Evolutionary conservation across 2,888 invertebrate species (phyloP).

Genomic region (Acronicta leporina): DNA sequence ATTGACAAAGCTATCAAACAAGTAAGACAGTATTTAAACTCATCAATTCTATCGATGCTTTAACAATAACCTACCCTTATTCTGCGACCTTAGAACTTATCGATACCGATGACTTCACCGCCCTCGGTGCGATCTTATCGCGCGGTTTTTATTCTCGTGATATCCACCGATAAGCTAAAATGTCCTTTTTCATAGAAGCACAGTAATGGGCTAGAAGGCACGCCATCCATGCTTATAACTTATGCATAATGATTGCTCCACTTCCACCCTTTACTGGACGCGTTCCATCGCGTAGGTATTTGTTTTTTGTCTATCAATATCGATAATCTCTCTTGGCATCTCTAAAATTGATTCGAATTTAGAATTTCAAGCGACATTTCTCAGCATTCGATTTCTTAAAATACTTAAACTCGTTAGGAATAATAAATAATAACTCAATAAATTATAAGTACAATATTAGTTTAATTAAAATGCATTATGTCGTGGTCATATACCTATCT

Average conservation of each 20-base stretch:
- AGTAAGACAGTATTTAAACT: not conserved
- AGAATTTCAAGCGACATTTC: not conserved
- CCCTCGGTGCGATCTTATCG: constrained; percentile 81
- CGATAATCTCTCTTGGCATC: constrained; percentile 56
- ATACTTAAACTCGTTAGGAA: too few species aligned
- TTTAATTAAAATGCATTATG: too few species aligned
- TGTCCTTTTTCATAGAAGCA: constrained; percentile 89
- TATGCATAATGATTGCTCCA: constrained; percentile 85
- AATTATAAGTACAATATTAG: too few species aligned
- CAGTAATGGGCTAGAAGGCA: constrained; percentile 85
- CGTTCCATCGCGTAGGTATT: constrained; percentile 56
- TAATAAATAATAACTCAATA: too few species aligned
- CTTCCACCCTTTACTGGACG: constrained; percentile 82
- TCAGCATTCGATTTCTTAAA: too few species aligned
- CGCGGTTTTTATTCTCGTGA: constrained; percentile 87
- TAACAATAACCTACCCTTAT: constrained; percentile 7
- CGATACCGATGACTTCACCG: constrained; percentile 28
- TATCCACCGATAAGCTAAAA: constrained; percentile 87
- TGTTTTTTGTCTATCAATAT: constrained; percentile 55
- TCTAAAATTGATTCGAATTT: constrained; percentile 38
- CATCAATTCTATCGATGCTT: constrained; percentile 13
- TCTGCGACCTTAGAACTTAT: constrained; percentile 40
- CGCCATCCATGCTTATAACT: constrained; percentile 84
- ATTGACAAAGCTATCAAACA: not conserved
- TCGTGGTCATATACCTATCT: too few species aligned